Conservation (phyloP, 2,797 vertebrate genomes). For the Gallirallus australis region DNA sequence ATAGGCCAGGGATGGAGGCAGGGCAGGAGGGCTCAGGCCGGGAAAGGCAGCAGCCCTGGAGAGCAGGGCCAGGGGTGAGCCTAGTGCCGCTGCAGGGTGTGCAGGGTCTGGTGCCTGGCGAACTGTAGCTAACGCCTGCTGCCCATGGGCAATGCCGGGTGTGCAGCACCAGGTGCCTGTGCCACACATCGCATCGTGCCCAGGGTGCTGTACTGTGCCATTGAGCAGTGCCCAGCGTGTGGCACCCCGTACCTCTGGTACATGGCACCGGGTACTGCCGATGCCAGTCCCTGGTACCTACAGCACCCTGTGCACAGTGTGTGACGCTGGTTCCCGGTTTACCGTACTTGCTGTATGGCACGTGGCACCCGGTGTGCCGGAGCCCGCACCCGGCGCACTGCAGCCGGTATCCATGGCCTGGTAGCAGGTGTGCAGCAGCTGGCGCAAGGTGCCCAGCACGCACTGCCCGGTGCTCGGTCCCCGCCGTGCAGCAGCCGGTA, state of each 20-base stretch:
- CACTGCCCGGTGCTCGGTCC: background rate
- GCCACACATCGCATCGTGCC: rapidly evolving
- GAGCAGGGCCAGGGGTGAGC: background rate
- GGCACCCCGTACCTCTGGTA: background rate
- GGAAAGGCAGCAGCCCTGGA: background rate
- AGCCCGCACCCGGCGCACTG: rapidly evolving
- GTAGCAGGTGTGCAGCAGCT: background rate
- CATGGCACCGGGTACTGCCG: rapidly evolving
- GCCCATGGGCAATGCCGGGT: background rate
- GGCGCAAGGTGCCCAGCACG: background rate
- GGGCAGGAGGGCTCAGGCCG: background rate
- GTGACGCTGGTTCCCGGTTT: background rate
- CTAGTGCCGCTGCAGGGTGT: rapidly evolving
- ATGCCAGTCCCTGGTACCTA: background rate
- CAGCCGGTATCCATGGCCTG: background rate
- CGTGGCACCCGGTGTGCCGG: background rate
- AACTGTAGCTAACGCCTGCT: rapidly evolving
- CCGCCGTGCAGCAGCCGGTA: background rate
- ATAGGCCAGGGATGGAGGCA: background rate
- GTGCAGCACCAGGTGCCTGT: background rate
- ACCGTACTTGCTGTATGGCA: rapidly evolving
- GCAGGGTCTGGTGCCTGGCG: background rate
- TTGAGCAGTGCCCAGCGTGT: background rate
- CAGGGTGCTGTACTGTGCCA: rapidly evolving
- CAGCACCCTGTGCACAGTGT: rapidly evolving